Evolutionary conservation across 2,888 invertebrate genomes (phyloP).

Genomic region (Gryllus longicercus): DNA sequence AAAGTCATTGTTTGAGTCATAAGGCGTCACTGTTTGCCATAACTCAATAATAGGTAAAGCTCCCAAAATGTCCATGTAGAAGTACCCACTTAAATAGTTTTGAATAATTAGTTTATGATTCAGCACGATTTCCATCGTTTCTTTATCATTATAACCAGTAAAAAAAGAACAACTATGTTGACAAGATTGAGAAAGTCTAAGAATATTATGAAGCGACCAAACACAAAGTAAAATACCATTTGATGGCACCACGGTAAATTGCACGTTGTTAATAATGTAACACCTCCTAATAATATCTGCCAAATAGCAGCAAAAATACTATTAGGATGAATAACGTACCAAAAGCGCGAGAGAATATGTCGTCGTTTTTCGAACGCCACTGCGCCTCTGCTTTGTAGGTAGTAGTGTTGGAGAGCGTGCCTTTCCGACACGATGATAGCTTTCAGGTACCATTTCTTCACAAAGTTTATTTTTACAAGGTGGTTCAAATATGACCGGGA

Average conservation of each 20-base stretch:
- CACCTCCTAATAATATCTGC: not conserved
- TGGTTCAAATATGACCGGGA: too few species aligned
- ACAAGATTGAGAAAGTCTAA: not conserved
- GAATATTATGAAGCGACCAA: not conserved
- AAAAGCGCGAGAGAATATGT: not conserved
- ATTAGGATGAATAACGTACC: not conserved
- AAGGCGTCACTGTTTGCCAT: too few species aligned
- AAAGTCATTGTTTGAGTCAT: too few species aligned
- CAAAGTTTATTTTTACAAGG: too few species aligned
- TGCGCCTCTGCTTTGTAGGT: not conserved
- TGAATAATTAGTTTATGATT: too few species aligned
- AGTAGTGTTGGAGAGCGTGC: not conserved
- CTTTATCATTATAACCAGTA: not conserved
- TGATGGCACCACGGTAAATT: too few species aligned
- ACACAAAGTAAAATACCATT: not conserved
- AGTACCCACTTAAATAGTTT: too few species aligned
- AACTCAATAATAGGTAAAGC: too few species aligned
- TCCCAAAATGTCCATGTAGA: too few species aligned
- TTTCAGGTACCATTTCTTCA: not conserved
- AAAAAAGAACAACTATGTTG: not conserved
- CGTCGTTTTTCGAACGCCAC: not conserved
- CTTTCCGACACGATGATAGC: not conserved
- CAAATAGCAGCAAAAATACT: not conserved
- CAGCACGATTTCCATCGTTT: not conserved
- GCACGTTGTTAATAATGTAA: too few species aligned